Percentiles rank a stretch among this genome's conserved stretches.
phyloP scores from a whole-genome alignment of 2,113 vertebrate species.

The Toxotes chatareus region DNA sequence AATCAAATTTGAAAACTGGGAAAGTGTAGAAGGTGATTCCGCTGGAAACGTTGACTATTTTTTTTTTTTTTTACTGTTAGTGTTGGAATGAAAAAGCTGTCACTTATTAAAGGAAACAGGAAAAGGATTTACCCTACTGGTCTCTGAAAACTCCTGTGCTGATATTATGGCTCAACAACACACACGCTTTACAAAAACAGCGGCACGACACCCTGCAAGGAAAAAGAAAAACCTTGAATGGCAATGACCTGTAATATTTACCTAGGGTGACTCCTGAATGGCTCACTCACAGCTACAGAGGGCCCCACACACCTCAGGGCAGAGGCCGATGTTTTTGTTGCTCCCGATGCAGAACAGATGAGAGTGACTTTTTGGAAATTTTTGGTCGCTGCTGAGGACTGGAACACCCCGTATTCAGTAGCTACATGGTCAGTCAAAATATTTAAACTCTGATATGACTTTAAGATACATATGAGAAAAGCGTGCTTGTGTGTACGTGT shows the following conservation, averaged over 20 bases:
- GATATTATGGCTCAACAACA: conserved; percentile 26
- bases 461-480: conserved; percentile 1
- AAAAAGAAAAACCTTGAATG: conserved; percentile 61
- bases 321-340: conserved; percentile 51
- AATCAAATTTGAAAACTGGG: not conserved
- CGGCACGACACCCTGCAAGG: conserved; percentile 47
- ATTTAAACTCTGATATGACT: conserved; percentile 27
- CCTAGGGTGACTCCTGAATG: conserved; percentile 47
- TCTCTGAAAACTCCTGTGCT: conserved; percentile 22
- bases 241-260: conserved; percentile 66
- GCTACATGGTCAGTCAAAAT: conserved; percentile 31
- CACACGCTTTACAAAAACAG: conserved; percentile 56
- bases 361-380: conserved; percentile 30
- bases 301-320: conserved; percentile 34
- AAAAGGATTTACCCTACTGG: conserved; percentile 24
- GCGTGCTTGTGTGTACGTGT: not conserved
- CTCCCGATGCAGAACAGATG: conserved; percentile 70
- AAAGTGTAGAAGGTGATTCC: not conserved
- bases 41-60: not conserved
- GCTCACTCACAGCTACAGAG: conserved; percentile 21
- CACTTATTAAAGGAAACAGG: conserved; percentile 26
- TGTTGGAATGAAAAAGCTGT: not conserved
- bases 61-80: not conserved
- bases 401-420: conserved; percentile 10
- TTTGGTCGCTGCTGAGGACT: conserved; percentile 17